phyloP scores from a whole-genome alignment of 2,113 vertebrate species.

The human region DNA sequence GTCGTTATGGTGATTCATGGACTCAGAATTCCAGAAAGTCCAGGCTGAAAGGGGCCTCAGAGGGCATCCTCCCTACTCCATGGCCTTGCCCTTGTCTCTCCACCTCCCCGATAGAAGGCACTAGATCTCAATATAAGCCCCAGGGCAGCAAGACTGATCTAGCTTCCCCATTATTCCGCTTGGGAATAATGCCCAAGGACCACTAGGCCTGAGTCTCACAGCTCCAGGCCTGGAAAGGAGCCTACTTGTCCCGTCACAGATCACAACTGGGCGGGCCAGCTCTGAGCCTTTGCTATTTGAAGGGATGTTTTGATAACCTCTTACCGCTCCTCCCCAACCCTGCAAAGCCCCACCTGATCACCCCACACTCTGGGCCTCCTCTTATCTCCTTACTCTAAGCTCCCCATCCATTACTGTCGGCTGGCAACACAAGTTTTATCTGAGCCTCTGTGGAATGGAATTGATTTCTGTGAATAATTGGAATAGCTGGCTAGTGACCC shows the following conservation, averaged over 20 bases:
- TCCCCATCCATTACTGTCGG: constrained; percentile 70
- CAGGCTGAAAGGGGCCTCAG: neutral
- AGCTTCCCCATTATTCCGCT: neutral
- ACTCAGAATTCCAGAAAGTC: neutral
- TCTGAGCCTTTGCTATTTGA: constrained; percentile 60
- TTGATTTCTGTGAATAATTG: constrained; percentile 77
- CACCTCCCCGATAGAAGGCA: neutral
- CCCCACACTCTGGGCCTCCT: constrained; percentile 33
- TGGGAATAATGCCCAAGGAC: neutral
- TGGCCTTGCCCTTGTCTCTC: neutral
- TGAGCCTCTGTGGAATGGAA: constrained; percentile 53
- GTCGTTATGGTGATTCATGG: neutral
- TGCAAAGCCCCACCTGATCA: constrained; percentile 63
- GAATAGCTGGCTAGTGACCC: constrained; percentile 74
- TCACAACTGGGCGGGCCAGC: neutral
- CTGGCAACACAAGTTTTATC: constrained; percentile 64
- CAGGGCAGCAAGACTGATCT: neutral
- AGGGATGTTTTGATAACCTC: constrained; percentile 78
- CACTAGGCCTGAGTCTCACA: neutral
- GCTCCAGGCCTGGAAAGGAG: neutral
- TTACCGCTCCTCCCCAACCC: neutral
- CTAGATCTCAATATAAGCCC: neutral
- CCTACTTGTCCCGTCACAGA: neutral
- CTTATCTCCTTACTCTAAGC: constrained; percentile 75
- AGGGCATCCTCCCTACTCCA: neutral